Evolutionary conservation across 2,113 vertebrate species (phyloP).

Genomic region (Amazona guildingii): DNA sequence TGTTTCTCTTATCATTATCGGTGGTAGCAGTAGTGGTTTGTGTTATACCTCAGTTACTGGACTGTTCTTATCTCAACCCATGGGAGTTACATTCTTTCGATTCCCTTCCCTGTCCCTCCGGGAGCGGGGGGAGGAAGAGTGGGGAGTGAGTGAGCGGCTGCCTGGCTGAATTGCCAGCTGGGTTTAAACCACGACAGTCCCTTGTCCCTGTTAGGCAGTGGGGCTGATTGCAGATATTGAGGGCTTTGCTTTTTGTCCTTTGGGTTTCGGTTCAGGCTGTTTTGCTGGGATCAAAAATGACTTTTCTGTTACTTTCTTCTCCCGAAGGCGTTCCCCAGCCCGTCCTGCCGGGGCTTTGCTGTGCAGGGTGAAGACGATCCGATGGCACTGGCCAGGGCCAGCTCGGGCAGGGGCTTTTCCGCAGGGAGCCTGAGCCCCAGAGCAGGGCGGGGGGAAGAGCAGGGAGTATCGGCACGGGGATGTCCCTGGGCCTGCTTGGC

Average conservation of each 20-base stretch:
- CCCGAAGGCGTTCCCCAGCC: not conserved
- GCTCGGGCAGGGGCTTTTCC: not conserved
- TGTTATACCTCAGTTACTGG: too few species aligned
- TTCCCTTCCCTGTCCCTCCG: too few species aligned
- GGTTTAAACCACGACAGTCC: too few species aligned
- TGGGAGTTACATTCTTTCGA: too few species aligned
- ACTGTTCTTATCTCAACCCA: too few species aligned
- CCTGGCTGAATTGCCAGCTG: too few species aligned
- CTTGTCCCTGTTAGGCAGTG: not conserved
- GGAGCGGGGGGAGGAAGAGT: too few species aligned
- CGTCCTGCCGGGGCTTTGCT: not conserved
- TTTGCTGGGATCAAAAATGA: not conserved
- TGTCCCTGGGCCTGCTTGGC: not conserved
- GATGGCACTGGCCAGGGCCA: not conserved
- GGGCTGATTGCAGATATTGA: not conserved
- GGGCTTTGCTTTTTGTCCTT: not conserved
- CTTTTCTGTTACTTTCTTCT: not conserved
- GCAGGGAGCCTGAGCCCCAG: not conserved
- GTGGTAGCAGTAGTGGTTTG: too few species aligned
- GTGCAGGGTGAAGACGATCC: not conserved
- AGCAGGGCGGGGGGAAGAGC: rapidly evolving
- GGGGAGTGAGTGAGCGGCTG: too few species aligned
- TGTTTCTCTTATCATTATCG: too few species aligned
- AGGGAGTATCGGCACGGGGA: not conserved
- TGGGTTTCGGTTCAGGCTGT: not conserved